These are phyloP conservation scores for Ischnura elegans DNA, from an alignment of 2,888 invertebrate genomes.

Conservation along the genomic window DNA sequence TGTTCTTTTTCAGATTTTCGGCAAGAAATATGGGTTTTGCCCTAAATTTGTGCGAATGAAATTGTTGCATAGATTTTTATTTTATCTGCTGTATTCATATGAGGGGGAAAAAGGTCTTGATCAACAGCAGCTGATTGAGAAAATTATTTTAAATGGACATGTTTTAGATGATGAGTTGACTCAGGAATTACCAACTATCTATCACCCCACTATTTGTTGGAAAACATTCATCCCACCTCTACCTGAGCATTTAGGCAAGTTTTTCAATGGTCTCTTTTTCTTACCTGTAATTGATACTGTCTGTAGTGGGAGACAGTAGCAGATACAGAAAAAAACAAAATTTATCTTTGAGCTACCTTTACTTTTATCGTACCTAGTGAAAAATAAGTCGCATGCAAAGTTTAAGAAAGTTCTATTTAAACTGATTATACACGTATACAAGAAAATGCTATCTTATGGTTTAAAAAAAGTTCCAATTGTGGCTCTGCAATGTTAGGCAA, in stretches of 20 bases:
- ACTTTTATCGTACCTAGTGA: too few relatives aligned
- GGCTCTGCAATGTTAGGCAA: too few relatives aligned
- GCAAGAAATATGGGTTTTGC: slow-evolving; percentile 79
- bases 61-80: slow-evolving; percentile 84
- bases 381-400: too few relatives aligned
- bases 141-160: slow-evolving; percentile 23
- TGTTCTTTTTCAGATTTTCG: slow-evolving; percentile 74
- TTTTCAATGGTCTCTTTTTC: not conserved
- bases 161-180: slow-evolving; percentile 76
- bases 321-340: too few relatives aligned
- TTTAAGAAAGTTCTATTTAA: too few relatives aligned
- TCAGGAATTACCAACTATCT: slow-evolving; percentile 78
- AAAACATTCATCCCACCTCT: slow-evolving; percentile 87
- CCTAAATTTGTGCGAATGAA: slow-evolving; percentile 86
- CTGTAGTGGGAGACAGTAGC: too few relatives aligned
- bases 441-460: too few relatives aligned
- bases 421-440: too few relatives aligned
- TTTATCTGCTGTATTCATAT: slow-evolving; percentile 84
- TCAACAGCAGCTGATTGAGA: slow-evolving; percentile 70
- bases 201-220: slow-evolving; percentile 82
- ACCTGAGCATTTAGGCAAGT: slow-evolving; percentile 79
- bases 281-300: too few relatives aligned
- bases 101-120: slow-evolving; percentile 75
- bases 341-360: too few relatives aligned
- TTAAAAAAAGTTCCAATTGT: too few relatives aligned